phyloP scores from a whole-genome alignment of 2,888 invertebrate species.

The Calliphora vomitoria region DNA sequence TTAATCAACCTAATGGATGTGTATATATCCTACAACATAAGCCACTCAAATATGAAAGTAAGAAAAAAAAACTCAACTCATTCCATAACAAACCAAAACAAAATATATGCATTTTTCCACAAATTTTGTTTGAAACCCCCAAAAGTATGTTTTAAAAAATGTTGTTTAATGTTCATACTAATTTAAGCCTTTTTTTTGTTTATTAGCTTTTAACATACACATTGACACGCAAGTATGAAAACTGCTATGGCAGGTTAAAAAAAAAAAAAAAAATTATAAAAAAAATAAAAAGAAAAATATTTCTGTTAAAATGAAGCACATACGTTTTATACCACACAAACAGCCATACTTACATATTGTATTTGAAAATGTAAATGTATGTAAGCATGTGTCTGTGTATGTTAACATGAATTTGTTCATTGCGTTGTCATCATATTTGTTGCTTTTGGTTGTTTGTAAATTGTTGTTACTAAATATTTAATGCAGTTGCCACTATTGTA shows the following conservation, averaged over 20 bases:
- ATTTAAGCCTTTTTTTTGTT: constrained; percentile 40
- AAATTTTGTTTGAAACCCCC: constrained; percentile 34
- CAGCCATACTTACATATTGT: not conserved
- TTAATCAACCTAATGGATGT: constrained; percentile 67
- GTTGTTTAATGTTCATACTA: constrained; percentile 23
- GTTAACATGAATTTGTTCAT: constrained; percentile 1
- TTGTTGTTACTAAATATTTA: constrained; percentile 50
- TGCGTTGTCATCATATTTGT: constrained; percentile 57
- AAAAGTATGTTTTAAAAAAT: constrained; percentile 58
- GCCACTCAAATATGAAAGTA: not conserved
- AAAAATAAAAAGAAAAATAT: not conserved
- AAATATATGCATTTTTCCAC: not conserved
- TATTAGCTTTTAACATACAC: not conserved
- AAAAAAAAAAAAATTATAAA: not conserved
- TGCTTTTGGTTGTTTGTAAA: constrained; percentile 33
- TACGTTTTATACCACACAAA: not conserved
- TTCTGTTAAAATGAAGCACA: not conserved
- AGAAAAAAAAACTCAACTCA: not conserved
- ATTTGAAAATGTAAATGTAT: not conserved
- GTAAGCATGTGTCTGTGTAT: not conserved
- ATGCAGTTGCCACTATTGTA: constrained; percentile 58
- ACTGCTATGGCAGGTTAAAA: constrained; percentile 33
- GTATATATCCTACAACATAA: constrained; percentile 13
- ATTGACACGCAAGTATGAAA: constrained; percentile 42
- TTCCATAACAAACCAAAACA: too few relatives aligned